Evolutionary conservation across 1,140 invertebrate genomes (phyloP).

Genomic region (Pseudomyrmex flavicornis): DNA sequence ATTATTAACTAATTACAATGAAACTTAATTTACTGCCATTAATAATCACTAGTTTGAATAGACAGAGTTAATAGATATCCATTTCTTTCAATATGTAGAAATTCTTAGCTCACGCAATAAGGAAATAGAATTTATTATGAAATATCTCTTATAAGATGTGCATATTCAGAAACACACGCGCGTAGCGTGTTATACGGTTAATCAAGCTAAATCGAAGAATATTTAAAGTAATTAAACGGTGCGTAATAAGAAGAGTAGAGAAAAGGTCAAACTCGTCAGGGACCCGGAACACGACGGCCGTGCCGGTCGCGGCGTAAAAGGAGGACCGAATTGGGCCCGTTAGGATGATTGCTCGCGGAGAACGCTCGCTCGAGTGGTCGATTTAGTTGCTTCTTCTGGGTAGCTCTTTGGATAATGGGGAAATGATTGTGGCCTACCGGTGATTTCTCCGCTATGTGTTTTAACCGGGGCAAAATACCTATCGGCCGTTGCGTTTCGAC

Average conservation of each 20-base stretch:
- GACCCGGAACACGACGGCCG: constrained; percentile 13
- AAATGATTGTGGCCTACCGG: constrained; percentile 75
- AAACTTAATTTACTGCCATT: neutral
- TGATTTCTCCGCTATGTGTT: constrained; percentile 65
- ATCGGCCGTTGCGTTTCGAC: constrained; percentile 37
- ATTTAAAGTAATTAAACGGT: constrained; percentile 27
- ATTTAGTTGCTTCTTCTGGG: constrained; percentile 59
- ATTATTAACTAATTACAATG: neutral
- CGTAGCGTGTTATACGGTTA: neutral
- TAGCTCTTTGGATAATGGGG: constrained; percentile 67
- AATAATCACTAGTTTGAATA: neutral
- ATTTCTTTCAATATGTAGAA: neutral
- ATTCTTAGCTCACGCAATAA: neutral
- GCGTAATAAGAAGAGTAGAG: constrained; percentile 21
- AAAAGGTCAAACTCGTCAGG: constrained; percentile 47
- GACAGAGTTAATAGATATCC: neutral
- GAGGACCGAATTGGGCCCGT: constrained; percentile 63
- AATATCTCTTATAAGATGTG: neutral
- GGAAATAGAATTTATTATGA: neutral
- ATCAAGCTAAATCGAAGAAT: constrained; percentile 16
- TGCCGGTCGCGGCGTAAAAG: constrained; percentile 44
- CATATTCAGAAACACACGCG: neutral
- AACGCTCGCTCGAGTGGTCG: constrained; percentile 55
- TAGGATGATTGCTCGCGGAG: constrained; percentile 54
- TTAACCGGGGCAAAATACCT: constrained; percentile 62